These are phyloP conservation scores for Lycocerus yunnanus DNA, from an alignment of 2,888 invertebrate genomes.

Conservation along the genomic window DNA sequence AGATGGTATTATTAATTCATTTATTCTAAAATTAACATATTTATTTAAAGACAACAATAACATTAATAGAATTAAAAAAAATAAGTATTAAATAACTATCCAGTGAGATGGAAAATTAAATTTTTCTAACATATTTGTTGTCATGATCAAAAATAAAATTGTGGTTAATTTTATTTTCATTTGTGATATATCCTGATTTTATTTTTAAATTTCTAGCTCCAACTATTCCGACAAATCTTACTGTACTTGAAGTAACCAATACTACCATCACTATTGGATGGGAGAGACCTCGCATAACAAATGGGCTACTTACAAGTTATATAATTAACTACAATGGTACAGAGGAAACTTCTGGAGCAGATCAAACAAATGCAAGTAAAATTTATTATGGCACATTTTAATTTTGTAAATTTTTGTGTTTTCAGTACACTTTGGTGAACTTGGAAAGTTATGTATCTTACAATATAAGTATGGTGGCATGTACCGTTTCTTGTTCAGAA, in stretches of 20 bases:
- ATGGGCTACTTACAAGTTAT: conserved; percentile 76
- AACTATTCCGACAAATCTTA: conserved; percentile 63
- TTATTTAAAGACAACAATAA: no score
- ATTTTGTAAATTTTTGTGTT: conserved; percentile 1
- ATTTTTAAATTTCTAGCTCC: conserved; percentile 55
- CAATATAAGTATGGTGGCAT: conserved; percentile 71
- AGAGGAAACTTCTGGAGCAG: conserved; percentile 16
- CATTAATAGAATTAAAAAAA: no score
- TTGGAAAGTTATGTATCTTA: conserved; percentile 70
- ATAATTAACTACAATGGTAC: conserved; percentile 59
- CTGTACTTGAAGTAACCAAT: conserved; percentile 64
- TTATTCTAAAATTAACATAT: no score
- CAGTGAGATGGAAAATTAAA: no score
- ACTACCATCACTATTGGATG: conserved; percentile 68
- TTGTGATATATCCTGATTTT: background rate
- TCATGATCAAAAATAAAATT: no score
- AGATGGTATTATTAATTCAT: conserved; percentile 60
- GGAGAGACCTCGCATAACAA: conserved; percentile 71
- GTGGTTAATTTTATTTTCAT: background rate
- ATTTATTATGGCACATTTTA: background rate
- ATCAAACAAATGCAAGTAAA: conserved; percentile 12
- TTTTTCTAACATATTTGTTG: no score
- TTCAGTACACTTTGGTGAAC: conserved; percentile 43
- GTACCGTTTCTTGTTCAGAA: conserved; percentile 70
- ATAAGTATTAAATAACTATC: no score